phyloP scores from a whole-genome alignment of 2,797 vertebrate genomes.

The Valencia hispanica region DNA sequence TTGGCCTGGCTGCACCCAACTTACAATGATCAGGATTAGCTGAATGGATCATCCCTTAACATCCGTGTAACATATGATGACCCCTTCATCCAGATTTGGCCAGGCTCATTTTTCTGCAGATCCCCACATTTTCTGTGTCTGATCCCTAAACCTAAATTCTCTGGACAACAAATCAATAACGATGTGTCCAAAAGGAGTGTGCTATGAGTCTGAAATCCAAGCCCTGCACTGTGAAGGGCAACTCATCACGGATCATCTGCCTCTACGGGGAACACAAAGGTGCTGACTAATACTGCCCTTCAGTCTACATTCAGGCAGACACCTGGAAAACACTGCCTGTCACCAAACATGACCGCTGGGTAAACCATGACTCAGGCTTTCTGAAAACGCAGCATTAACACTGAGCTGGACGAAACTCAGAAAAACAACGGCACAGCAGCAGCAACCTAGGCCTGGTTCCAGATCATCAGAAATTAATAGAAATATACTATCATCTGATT shows the following conservation, averaged over 20 bases:
- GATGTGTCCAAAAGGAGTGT: background rate
- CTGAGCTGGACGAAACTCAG: conserved; percentile 16
- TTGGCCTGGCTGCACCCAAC: conserved; percentile 12
- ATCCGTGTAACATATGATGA: conserved; percentile 38
- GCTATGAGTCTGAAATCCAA: conserved; percentile 2
- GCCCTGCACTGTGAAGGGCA: conserved; percentile 1
- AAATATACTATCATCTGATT: conserved; percentile 1
- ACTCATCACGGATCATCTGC: conserved; percentile 20
- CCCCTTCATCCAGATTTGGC: conserved; percentile 53
- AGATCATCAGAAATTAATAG: background rate
- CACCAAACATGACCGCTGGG: background rate
- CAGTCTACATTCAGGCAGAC: background rate
- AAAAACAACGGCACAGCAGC: conserved; percentile 1
- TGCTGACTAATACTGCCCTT: conserved; percentile 29
- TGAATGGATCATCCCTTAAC: conserved; percentile 38
- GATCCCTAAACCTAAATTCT: background rate
- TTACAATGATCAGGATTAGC: conserved; percentile 58
- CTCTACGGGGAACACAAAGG: conserved; percentile 24
- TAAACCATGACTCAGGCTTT: conserved; percentile 43
- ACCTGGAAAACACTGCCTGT: conserved; percentile 1
- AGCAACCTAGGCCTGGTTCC: too few species aligned
- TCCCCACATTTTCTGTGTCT: background rate
- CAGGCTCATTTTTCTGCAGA: conserved; percentile 12
- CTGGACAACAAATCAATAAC: background rate
- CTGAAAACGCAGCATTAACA: conserved; percentile 35